Evolutionary conservation across 2,888 invertebrate species (phyloP).

Genomic region (Ellobium chinense): DNA sequence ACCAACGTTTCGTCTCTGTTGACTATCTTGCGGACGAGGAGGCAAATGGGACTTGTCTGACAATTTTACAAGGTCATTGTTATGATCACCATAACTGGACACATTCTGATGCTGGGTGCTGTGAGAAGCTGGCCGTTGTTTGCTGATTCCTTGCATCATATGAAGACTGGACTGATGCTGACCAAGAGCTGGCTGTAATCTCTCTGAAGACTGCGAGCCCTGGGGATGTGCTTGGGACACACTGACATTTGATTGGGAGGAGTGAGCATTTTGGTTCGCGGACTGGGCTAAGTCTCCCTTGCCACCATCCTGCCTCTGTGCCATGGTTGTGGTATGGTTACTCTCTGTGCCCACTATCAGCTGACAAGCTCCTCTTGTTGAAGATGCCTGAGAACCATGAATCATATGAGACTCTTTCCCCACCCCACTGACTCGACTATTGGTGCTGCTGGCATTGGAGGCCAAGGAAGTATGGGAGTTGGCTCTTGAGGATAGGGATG

Average conservation of each 20-base stretch:
- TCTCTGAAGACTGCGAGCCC: conserved; percentile 5
- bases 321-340: neutral
- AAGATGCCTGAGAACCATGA: neutral
- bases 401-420: conserved; percentile 50
- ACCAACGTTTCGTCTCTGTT: neutral
- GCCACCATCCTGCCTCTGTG: neutral
- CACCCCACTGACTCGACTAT: conserved; percentile 50
- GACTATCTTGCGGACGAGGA: neutral
- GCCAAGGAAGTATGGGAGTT: conserved; percentile 21
- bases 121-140: neutral
- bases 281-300: neutral
- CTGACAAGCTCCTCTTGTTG: neutral
- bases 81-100: neutral
- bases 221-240: neutral
- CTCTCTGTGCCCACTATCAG: neutral
- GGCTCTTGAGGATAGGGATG: conserved; percentile 14
- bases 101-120: neutral
- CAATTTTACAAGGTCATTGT: neutral
- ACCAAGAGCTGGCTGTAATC: neutral
- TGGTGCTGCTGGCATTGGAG: conserved; percentile 35
- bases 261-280: neutral
- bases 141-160: neutral
- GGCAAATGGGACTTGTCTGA: neutral
- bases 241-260: neutral
- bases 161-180: neutral